These are phyloP conservation scores for Drosophila lowei DNA, from an alignment of 1,140 invertebrate species.

Conservation along the genomic window DNA sequence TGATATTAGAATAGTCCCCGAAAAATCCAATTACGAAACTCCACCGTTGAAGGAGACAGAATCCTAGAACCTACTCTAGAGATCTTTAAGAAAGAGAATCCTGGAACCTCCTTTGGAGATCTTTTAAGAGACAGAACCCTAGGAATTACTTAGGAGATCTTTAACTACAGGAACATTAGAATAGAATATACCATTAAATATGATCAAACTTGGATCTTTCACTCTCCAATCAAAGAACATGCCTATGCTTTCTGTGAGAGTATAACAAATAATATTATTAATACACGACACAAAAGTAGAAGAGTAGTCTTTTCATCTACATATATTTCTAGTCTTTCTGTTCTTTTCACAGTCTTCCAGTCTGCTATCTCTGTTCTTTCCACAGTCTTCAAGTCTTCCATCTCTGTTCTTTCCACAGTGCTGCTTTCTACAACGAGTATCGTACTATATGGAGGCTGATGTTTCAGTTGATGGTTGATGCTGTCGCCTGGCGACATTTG, in stretches of 20 bases:
- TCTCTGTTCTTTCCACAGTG: neutral
- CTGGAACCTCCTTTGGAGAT: too few species aligned
- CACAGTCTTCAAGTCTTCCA: neutral
- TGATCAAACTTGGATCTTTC: too few species aligned
- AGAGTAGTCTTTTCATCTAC: slow-evolving; percentile 18
- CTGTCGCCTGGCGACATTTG: slow-evolving; percentile 77
- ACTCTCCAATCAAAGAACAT: neutral
- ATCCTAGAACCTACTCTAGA: too few species aligned
- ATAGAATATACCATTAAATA: too few species aligned
- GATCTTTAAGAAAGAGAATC: too few species aligned
- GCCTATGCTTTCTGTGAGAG: neutral
- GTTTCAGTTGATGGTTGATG: slow-evolving; percentile 55
- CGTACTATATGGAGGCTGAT: slow-evolving; percentile 38
- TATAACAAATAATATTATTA: slow-evolving; percentile 43
- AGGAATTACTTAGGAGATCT: too few species aligned
- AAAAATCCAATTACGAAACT: too few species aligned
- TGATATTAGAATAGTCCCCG: too few species aligned
- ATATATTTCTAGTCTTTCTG: slow-evolving; percentile 82
- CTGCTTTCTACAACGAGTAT: slow-evolving; percentile 25
- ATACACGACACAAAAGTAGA: slow-evolving; percentile 22
- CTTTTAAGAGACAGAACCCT: too few species aligned
- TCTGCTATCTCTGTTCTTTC: slow-evolving; percentile 9
- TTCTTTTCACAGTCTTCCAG: neutral
- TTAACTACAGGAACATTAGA: too few species aligned
- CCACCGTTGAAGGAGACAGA: too few species aligned